These are phyloP conservation scores for Nasonia giraulti DNA, from an alignment of 1,140 invertebrate genomes.

Conservation along the genomic window DNA sequence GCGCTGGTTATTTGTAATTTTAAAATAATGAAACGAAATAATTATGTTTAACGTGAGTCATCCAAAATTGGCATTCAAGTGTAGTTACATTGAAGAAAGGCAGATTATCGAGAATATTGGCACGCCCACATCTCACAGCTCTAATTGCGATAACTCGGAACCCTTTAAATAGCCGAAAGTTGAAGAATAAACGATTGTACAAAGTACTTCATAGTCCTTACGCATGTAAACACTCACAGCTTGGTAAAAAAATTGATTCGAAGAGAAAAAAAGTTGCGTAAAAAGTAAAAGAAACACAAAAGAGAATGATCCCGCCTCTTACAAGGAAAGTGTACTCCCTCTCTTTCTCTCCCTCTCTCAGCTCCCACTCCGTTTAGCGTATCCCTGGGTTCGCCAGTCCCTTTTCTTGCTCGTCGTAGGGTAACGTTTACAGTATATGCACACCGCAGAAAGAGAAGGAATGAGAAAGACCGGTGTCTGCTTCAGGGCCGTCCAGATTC, in stretches of 20 bases:
- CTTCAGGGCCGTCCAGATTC: slow-evolving; percentile 52
- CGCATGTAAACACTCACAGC: too few species aligned
- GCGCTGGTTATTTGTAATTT: too few species aligned
- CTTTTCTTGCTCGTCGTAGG: background rate
- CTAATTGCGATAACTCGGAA: too few species aligned
- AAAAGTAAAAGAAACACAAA: slow-evolving; percentile 13
- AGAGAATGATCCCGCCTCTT: slow-evolving; percentile 20
- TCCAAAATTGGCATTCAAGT: too few species aligned
- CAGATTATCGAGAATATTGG: background rate
- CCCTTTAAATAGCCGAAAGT: too few species aligned
- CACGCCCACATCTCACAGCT: background rate
- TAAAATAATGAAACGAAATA: too few species aligned
- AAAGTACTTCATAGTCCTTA: background rate
- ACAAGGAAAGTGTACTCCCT: slow-evolving; percentile 15
- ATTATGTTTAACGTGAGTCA: too few species aligned
- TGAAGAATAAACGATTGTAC: background rate
- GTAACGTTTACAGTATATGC: background rate
- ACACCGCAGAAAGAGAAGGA: background rate
- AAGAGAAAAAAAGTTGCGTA: background rate
- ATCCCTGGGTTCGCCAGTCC: background rate
- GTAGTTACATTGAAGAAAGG: too few species aligned
- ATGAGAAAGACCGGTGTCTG: slow-evolving; percentile 32
- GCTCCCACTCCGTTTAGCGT: background rate
- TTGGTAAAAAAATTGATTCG: too few species aligned
- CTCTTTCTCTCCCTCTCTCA: background rate